These are phyloP conservation scores for Dasypogon diadema DNA, from an alignment of 2,888 invertebrate species.

Conservation along the genomic window DNA sequence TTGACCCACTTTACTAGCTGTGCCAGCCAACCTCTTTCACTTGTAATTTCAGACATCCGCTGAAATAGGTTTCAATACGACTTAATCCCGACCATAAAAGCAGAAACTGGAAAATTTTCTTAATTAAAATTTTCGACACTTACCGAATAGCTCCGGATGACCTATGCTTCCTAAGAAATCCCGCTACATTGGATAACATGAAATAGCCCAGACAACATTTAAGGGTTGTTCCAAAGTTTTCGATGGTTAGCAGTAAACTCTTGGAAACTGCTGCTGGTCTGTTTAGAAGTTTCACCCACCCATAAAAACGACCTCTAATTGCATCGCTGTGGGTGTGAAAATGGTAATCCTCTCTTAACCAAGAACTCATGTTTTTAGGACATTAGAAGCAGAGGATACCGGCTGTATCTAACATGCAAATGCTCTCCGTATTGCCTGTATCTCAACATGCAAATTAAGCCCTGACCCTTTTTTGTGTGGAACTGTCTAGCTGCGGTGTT, in stretches of 20 bases:
- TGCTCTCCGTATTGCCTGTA: neutral
- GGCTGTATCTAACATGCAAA: neutral
- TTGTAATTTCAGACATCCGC: too few relatives aligned
- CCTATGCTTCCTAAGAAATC: too few relatives aligned
- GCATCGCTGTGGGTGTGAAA: conserved; percentile 27
- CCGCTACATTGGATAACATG: too few relatives aligned
- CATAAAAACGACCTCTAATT: conserved; percentile 34
- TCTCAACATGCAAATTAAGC: conserved; percentile 29
- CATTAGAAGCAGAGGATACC: conserved; percentile 4
- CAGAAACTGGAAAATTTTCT: too few relatives aligned
- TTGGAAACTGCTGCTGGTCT: neutral
- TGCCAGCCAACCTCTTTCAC: too few relatives aligned
- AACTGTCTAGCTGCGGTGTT: neutral
- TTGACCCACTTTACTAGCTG: too few relatives aligned
- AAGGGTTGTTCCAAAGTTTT: neutral
- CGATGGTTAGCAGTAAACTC: neutral
- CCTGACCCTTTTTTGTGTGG: neutral
- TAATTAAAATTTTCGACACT: too few relatives aligned
- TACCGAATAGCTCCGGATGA: too few relatives aligned
- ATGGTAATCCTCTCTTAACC: conserved; percentile 7
- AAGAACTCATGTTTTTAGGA: conserved; percentile 5
- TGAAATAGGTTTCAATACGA: too few relatives aligned
- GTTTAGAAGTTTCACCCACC: neutral
- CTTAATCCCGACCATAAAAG: too few relatives aligned
- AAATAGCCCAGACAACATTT: neutral